phyloP scores from a whole-genome alignment of 2,888 invertebrate species.

The Drosophila anomelani region DNA sequence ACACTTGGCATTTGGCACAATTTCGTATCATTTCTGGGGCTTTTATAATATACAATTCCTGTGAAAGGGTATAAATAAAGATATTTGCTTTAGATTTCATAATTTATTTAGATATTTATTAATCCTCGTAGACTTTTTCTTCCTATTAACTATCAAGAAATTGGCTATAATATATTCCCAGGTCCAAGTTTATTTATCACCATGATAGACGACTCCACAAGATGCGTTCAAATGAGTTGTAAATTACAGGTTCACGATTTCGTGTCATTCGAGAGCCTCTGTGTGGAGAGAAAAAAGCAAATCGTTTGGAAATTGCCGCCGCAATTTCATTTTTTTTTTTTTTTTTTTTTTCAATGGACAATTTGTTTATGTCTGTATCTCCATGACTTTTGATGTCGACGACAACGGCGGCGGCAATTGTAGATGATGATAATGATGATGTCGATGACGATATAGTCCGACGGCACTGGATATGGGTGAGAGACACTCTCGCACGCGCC shows the following conservation, averaged over 20 bases:
- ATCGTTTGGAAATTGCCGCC: conserved; percentile 68
- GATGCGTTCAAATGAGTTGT: conserved; percentile 50
- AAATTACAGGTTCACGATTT: conserved; percentile 76
- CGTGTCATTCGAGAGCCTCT: conserved; percentile 32
- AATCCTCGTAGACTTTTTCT: neutral
- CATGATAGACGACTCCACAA: conserved; percentile 8
- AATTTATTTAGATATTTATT: conserved; percentile 1
- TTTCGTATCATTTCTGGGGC: conserved; percentile 18
- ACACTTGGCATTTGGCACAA: conserved; percentile 75
- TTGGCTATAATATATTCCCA: neutral
- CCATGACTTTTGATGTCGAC: conserved; percentile 24
- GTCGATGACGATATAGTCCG: conserved; percentile 15
- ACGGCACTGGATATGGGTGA: conserved; percentile 18
- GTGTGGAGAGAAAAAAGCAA: conserved; percentile 20
- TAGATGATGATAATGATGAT: conserved; percentile 36
- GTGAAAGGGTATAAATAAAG: neutral
- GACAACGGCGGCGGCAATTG: conserved; percentile 29
- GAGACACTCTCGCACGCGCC: conserved; percentile 58
- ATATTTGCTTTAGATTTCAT: neutral
- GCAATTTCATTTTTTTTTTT: conserved; percentile 57
- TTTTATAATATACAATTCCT: conserved; percentile 4
- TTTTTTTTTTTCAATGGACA: conserved; percentile 48
- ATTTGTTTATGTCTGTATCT: conserved; percentile 65
- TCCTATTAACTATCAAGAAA: conserved; percentile 4
- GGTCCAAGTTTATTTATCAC: conserved; percentile 5